Base-by-base conservation (phyloP, 2,888 invertebrate species). In the Dermolepida albohirtum region DNA sequence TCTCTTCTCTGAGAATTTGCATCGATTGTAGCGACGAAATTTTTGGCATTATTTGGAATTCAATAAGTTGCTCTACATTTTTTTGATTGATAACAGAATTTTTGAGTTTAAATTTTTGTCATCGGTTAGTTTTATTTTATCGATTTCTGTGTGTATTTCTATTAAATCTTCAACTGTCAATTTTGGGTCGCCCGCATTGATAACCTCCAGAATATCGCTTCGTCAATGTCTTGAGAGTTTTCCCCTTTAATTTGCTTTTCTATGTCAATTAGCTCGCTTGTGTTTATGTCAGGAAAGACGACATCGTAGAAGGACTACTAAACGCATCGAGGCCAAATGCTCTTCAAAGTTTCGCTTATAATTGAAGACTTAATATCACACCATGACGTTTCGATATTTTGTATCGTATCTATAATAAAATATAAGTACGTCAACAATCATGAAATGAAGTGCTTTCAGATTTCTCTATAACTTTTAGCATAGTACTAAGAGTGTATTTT, bases 271-370 rank as follows among this genome's bases (percentile, higher is more conserved):
- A 29, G 4, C 14, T 54, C 8, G 54, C 12, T n/a, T n/a, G n/a
- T n/a, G n/a, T n/a, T 54, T 54, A 54, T 27, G 34, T 34, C 39
- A 34, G 54, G 54, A 12, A 39, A 14, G 14, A 0, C 54, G 54
- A 54, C 6, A 39, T 39, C 14, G 12, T 34, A 54, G 54, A 29
- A 29, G 6, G 11, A 39, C 39, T 54, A 16, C 39, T 39, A 39
- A 54, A 54, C 39, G 54, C 54, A 54, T 54, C 39, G 29, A 29
- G 29, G 29, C 29, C 54, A 54, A 54, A 54, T 54, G 54, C 16
- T 54, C 14, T 54, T 54, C 54, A 7, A 54, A 54, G 5, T 14
- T n/a, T 12, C 4, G 29, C 39, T 54, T 39, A 54, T 54, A 10
- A 22, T 27, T 16, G 50, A 50, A 16, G 22, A 50, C 8, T 54